Evolutionary conservation across 1,140 invertebrate species (phyloP).

Genomic region (Drosophila auraria): DNA sequence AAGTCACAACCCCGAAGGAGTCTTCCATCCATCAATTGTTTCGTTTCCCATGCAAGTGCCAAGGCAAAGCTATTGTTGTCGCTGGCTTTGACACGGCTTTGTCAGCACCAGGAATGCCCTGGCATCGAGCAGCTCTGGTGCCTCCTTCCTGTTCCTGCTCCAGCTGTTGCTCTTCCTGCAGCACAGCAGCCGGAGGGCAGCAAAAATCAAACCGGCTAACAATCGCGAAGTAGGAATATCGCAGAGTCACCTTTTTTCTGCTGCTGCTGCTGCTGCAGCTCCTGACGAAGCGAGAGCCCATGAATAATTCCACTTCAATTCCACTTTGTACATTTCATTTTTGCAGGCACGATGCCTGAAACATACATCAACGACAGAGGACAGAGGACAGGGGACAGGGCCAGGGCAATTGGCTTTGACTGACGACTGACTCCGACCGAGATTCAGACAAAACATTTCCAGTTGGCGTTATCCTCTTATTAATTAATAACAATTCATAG

Average conservation of each 20-base stretch:
- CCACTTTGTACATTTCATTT: constrained; percentile 80
- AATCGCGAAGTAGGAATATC: constrained; percentile 38
- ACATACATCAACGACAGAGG: constrained; percentile 62
- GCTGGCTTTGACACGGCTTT: constrained; percentile 24
- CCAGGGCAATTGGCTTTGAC: constrained; percentile 68
- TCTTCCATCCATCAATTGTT: constrained; percentile 54
- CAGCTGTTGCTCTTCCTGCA: constrained; percentile 61
- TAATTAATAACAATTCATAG: constrained; percentile 65
- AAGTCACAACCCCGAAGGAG: background rate
- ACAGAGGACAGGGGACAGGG: background rate
- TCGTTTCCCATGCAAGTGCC: constrained; percentile 63
- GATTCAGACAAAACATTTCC: constrained; percentile 29
- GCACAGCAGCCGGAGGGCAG: constrained; percentile 40
- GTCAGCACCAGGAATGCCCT: background rate
- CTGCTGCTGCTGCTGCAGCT: background rate
- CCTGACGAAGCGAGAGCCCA: constrained; percentile 50
- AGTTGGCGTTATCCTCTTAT: constrained; percentile 38
- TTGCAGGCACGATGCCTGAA: constrained; percentile 61
- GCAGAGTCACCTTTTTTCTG: background rate
- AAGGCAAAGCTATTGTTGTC: constrained; percentile 41
- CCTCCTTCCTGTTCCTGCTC: constrained; percentile 42
- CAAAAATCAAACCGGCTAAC: constrained; percentile 57
- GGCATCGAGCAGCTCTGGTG: constrained; percentile 30
- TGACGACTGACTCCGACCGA: constrained; percentile 23
- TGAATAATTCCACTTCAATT: constrained; percentile 83